These are phyloP conservation scores for Encarsia formosa DNA, from an alignment of 2,888 invertebrate genomes.

Conservation along the genomic window DNA sequence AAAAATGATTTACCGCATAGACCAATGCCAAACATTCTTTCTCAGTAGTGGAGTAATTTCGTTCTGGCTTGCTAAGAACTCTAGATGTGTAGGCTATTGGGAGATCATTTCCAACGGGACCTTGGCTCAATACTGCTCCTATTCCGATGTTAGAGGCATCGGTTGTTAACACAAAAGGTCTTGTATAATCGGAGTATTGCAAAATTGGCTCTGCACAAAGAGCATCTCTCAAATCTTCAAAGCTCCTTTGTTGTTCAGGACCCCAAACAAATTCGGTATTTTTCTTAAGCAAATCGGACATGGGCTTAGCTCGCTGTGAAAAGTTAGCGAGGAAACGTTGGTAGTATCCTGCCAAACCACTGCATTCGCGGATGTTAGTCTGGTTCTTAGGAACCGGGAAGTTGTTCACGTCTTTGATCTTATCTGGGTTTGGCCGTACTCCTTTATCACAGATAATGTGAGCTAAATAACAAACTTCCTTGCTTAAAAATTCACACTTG, in stretches of 20 bases:
- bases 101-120: conserved; percentile 7
- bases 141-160: conserved; percentile 19
- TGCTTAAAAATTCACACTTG: not conserved
- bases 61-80: conserved; percentile 3
- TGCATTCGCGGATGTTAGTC: not conserved
- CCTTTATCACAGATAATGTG: not conserved
- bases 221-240: conserved; percentile 10
- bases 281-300: conserved; percentile 19
- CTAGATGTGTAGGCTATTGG: conserved; percentile 20
- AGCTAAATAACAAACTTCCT: not conserved
- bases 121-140: conserved; percentile 16
- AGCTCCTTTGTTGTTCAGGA: conserved; percentile 1
- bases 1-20: not conserved
- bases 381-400: not conserved
- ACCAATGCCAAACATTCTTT: conserved; percentile 9
- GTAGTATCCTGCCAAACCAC: not conserved
- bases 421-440: not conserved
- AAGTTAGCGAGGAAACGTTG: conserved; percentile 1
- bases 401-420: not conserved
- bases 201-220: conserved; percentile 21
- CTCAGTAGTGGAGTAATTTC: conserved; percentile 7
- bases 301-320: conserved; percentile 20
- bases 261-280: conserved; percentile 14
- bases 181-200: conserved; percentile 22
- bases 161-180: conserved; percentile 24